phyloP scores from a whole-genome alignment of 2,888 invertebrate genomes.

The Pollenia griseotomentosa region DNA sequence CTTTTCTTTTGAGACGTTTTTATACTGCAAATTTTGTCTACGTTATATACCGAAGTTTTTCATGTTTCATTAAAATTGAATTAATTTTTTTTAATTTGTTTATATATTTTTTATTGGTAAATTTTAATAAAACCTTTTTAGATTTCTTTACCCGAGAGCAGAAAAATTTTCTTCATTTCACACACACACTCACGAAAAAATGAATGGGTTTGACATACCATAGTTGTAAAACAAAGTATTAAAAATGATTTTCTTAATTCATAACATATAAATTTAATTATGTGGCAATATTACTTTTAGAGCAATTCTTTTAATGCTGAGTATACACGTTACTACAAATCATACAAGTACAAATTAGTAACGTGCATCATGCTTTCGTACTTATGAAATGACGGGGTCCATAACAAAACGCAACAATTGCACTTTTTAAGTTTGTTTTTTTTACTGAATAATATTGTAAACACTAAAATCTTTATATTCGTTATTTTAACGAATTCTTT shows the following conservation, averaged over 20 bases:
- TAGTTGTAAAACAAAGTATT: conserved; percentile 33
- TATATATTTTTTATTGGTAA: conserved; percentile 29
- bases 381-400: too few species aligned
- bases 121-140: conserved; percentile 44
- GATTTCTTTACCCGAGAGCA: conserved; percentile 66
- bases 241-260: neutral
- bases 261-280: neutral
- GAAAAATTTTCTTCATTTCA: conserved; percentile 71
- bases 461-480: too few species aligned
- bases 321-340: too few species aligned
- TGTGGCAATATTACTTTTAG: neutral
- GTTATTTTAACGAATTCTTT: too few species aligned
- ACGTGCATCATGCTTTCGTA: too few species aligned
- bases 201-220: conserved; percentile 67
- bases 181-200: conserved; percentile 69
- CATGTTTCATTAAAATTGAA: conserved; percentile 15
- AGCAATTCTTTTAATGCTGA: too few species aligned
- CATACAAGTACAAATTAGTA: too few species aligned
- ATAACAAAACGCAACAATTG: too few species aligned
- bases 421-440: too few species aligned
- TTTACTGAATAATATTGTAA: too few species aligned
- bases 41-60: neutral
- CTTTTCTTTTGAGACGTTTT: conserved; percentile 33
- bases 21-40: conserved; percentile 4
- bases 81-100: neutral